These are phyloP conservation scores for Hozukius guyotensis DNA, from an alignment of 2,797 vertebrate genomes.

Conservation along the genomic window DNA sequence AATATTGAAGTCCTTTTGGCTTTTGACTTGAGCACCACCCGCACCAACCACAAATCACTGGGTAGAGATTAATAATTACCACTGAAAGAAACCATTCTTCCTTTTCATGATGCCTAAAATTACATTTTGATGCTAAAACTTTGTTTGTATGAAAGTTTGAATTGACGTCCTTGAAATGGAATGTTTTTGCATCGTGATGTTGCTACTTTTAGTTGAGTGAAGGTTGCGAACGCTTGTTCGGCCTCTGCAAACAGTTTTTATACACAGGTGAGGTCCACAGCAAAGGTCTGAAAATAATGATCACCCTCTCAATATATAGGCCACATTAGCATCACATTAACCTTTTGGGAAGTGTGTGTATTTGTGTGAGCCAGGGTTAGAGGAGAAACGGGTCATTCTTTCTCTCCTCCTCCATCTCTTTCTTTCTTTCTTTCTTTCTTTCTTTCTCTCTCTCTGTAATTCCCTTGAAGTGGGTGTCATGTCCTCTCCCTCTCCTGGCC, in stretches of 20 bases:
- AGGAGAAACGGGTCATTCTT: slow-evolving; percentile 61
- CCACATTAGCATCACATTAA: slow-evolving; percentile 76
- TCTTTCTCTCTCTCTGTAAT: slow-evolving; percentile 8
- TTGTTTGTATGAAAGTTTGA: neutral
- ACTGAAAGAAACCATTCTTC: neutral
- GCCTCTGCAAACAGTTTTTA: slow-evolving; percentile 33
- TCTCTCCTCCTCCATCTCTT: neutral
- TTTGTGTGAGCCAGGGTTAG: slow-evolving; percentile 1
- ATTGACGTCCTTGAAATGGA: neutral
- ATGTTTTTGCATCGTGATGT: neutral
- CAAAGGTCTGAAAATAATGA: slow-evolving; percentile 67
- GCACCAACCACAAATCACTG: neutral
- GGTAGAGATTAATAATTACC: neutral
- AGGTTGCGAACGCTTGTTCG: neutral
- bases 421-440: neutral
- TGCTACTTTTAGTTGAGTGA: neutral
- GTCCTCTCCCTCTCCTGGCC: slow-evolving; percentile 19
- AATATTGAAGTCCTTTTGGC: neutral
- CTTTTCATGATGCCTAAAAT: neutral
- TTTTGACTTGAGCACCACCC: neutral
- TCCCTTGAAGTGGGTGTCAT: slow-evolving; percentile 35
- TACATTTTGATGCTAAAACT: neutral
- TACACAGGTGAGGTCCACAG: slow-evolving; percentile 32
- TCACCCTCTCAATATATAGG: slow-evolving; percentile 62
- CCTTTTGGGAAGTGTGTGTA: slow-evolving; percentile 48